These are phyloP conservation scores for Felis chaus DNA, from an alignment of 2,113 vertebrate genomes.

Conservation along the genomic window DNA sequence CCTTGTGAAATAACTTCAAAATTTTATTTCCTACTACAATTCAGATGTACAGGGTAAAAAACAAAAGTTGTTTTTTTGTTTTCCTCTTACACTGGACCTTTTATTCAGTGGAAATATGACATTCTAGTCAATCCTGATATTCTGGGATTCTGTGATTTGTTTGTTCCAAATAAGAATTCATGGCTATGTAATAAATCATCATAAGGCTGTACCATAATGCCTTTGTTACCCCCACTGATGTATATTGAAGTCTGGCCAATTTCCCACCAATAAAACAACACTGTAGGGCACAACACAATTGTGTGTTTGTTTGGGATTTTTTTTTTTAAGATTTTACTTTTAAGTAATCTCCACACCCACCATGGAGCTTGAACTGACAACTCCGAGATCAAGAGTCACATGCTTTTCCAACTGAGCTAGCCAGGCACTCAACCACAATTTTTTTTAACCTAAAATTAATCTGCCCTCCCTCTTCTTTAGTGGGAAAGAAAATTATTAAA, in stretches of 20 bases:
- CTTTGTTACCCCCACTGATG: neutral
- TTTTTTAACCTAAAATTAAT: slow-evolving; percentile 2
- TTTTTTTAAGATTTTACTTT: neutral
- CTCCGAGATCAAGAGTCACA: neutral
- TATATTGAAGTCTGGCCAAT: neutral
- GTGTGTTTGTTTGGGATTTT: neutral
- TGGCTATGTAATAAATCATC: neutral
- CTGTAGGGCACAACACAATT: neutral
- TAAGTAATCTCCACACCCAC: neutral
- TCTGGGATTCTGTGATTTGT: neutral
- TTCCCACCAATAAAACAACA: neutral
- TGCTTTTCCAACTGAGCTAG: neutral
- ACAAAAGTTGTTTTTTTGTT: neutral
- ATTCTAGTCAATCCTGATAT: neutral
- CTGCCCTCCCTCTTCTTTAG: neutral
- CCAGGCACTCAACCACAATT: neutral
- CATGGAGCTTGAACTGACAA: neutral
- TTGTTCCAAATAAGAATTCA: neutral
- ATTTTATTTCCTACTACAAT: neutral
- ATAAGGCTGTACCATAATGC: neutral
- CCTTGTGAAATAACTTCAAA: neutral
- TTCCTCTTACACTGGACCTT: neutral
- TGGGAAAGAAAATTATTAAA: neutral
- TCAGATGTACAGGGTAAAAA: neutral
- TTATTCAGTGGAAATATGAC: neutral